A percentile compares a stretch with the other conserved stretches of the same genome.
Evolutionary conservation across 2,888 invertebrate genomes (phyloP).

Genomic region (Pilophorus perplexus): DNA sequence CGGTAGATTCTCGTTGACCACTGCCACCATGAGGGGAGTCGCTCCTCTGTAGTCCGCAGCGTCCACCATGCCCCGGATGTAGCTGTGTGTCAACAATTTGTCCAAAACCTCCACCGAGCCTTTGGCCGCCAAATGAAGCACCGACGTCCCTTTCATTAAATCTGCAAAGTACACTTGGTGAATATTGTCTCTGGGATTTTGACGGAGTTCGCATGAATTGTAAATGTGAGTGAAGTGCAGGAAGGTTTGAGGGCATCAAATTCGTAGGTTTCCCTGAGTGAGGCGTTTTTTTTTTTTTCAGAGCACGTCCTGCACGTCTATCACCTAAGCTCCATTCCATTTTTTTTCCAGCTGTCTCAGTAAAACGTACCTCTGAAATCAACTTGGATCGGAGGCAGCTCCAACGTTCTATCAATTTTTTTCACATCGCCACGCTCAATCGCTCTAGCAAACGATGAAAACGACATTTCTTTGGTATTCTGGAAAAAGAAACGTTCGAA

Average conservation of each 20-base stretch:
- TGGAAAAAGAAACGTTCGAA: not conserved
- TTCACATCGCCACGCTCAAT: not conserved
- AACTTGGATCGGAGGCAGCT: not conserved
- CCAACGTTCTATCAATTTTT: not conserved
- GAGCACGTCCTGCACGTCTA: not conserved
- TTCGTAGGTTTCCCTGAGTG: too few relatives aligned
- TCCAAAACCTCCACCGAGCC: not conserved
- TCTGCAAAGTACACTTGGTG: too few relatives aligned
- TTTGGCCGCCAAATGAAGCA: not conserved
- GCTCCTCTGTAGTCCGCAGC: slow-evolving; percentile 8
- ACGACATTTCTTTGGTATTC: not conserved
- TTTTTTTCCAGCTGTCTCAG: too few relatives aligned
- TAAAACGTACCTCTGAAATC: slow-evolving; percentile 12
- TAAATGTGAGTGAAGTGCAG: too few relatives aligned
- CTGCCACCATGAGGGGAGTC: slow-evolving; percentile 13
- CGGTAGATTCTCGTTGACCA: not conserved
- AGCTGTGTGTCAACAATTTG: not conserved
- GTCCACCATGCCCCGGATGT: not conserved
- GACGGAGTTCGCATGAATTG: too few relatives aligned
- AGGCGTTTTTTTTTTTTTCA: not conserved
- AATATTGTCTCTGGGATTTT: too few relatives aligned
- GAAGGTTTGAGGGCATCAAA: too few relatives aligned
- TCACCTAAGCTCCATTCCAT: too few relatives aligned
- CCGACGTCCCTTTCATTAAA: not conserved
- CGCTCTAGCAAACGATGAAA: not conserved